Percentiles rank a stretch among this genome's conserved stretches.
phyloP scores from a whole-genome alignment of 2,888 invertebrate species.

The Teinopalpus imperialis region DNA sequence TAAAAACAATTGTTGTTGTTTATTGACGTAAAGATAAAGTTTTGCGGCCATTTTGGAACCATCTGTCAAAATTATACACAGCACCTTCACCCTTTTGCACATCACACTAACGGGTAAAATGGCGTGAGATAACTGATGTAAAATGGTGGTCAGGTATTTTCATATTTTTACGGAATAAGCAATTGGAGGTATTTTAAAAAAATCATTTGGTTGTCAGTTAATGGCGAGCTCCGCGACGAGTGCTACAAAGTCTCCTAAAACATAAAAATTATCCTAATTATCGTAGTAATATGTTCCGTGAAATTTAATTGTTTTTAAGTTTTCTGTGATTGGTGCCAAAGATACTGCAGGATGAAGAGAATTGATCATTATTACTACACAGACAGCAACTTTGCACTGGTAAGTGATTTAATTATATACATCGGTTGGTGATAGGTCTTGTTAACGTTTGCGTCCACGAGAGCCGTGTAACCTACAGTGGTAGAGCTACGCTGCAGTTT shows the following conservation, averaged over 20 bases:
- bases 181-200: constrained; percentile 9
- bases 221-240: background rate
- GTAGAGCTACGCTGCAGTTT: too few relatives aligned
- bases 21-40: constrained; percentile 3
- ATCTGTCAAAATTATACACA: background rate
- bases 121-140: constrained; percentile 1
- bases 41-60: background rate
- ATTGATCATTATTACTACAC: constrained; percentile 34
- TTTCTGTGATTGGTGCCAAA: background rate
- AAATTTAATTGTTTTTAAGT: background rate
- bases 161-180: constrained; percentile 12
- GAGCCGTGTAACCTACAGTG: too few relatives aligned
- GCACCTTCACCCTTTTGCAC: background rate
- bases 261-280: too few relatives aligned
- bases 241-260: too few relatives aligned
- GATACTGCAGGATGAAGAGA: background rate
- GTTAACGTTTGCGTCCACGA: too few relatives aligned
- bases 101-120: background rate
- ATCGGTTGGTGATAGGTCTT: too few relatives aligned
- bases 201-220: constrained; percentile 1
- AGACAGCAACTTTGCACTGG: constrained; percentile 41
- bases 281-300: background rate
- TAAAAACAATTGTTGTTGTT: constrained; percentile 13
- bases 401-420: too few relatives aligned
- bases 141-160: too few relatives aligned